Evolutionary conservation across 2,797 vertebrate species (phyloP), one percentile per base, ranked within the genome.

Genomic region (Ctenopoma kingsleyae): DNA sequence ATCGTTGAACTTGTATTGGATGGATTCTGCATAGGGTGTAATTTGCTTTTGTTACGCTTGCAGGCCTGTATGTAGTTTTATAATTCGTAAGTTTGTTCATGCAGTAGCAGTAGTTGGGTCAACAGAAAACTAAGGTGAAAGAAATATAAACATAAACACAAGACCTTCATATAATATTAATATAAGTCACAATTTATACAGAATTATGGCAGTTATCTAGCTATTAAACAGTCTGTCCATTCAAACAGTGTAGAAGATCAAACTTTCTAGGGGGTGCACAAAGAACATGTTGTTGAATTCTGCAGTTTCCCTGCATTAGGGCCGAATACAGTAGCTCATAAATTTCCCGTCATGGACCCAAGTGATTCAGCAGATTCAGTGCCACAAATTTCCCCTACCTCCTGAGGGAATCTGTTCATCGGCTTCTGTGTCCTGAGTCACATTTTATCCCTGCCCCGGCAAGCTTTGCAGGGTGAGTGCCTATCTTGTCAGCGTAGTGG

Each of bases 361-460:
- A 83, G 82, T 90, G 89, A 90, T 87, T 90, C 81, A 74, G 87
- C 78, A 85, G 72, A 63, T 65, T 75, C 20, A 30, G 61, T 81
- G 71, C 56, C 55, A 66, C 71, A n/a, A 36, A 17, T 13, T 23
- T 44, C 59, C 32, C 36, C 57, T 57, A 59, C 67, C 67, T 73
- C 78, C 73, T 57, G 19, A 67, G 78, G 81, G 82, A 89, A 78
- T 82, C 68, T 74, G 73, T 88, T 85, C 85, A 71, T 77, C 47
- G 32, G 78, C 78, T 83, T 82, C 78, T 77, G 74, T 84, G 81
- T 78, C 86, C 85, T 86, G 81, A 88, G 81, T 89, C 85, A 90
- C 78, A 84, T 83, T 87, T 82, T 78, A 77, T 83, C 71, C 76
- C 60, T 78, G 63, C 17, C 73, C 78, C 56, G 66, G 67, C 73